Evolutionary conservation across 2,888 invertebrate species (phyloP).

Genomic region (Ormia ochracea): DNA sequence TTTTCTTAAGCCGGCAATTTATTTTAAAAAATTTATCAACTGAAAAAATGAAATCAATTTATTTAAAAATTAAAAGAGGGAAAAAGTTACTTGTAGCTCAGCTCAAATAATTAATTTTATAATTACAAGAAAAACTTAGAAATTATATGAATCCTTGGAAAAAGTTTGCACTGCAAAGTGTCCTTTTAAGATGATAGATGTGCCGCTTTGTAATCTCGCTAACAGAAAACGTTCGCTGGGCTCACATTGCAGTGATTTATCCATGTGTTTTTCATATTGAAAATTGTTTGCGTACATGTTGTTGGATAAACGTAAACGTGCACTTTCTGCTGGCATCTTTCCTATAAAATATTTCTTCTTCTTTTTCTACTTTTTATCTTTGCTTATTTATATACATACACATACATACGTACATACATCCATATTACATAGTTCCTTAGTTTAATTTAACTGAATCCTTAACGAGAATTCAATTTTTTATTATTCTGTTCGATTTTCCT

Average conservation of each 20-base stretch:
- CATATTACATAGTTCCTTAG: slow-evolving; percentile 14
- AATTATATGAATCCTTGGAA: too few relatives aligned
- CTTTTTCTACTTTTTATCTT: not conserved
- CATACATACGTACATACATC: too few relatives aligned
- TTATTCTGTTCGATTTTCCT: slow-evolving; percentile 21
- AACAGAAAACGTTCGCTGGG: not conserved
- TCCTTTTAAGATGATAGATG: too few relatives aligned
- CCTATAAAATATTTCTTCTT: not conserved
- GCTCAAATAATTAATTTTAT: too few relatives aligned
- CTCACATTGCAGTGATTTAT: not conserved
- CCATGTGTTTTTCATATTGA: not conserved
- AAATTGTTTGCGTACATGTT: not conserved
- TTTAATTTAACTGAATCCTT: slow-evolving; percentile 33
- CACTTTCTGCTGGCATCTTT: slow-evolving; percentile 2
- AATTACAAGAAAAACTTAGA: too few relatives aligned
- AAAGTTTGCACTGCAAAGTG: too few relatives aligned
- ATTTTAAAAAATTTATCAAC: too few relatives aligned
- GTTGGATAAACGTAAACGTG: not conserved
- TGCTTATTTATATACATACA: slow-evolving; percentile 4
- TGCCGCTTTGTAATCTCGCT: too few relatives aligned
- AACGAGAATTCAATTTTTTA: slow-evolving; percentile 54
- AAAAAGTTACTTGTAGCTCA: too few relatives aligned
- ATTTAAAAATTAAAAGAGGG: too few relatives aligned
- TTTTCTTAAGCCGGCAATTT: too few relatives aligned
- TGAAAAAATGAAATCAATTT: too few relatives aligned